These are phyloP conservation scores for Melipona beecheii DNA, from an alignment of 2,888 invertebrate genomes.

Conservation along the genomic window DNA sequence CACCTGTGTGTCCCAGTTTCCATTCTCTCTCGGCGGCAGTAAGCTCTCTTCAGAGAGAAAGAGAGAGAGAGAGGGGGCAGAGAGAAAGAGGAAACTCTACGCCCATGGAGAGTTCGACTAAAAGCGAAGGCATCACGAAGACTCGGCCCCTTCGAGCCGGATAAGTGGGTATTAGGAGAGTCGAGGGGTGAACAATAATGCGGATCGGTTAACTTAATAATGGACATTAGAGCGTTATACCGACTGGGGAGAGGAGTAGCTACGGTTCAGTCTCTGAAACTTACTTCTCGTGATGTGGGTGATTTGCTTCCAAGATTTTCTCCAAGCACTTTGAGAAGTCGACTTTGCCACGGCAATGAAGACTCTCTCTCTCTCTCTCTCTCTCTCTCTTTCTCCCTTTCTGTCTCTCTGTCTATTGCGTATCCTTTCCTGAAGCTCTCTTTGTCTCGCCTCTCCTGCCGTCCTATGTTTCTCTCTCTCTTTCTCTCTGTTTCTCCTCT, in stretches of 20 bases:
- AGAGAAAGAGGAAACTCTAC: not conserved
- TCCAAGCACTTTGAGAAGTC: constrained; percentile 68
- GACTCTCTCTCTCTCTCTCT: constrained; percentile 29
- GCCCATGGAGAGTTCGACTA: constrained; percentile 60
- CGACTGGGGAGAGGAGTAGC: constrained; percentile 46
- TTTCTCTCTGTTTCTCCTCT: not conserved
- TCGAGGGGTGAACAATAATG: constrained; percentile 72
- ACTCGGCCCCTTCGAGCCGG: constrained; percentile 64
- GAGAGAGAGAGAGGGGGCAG: constrained; percentile 3
- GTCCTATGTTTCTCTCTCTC: not conserved
- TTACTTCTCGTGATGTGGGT: constrained; percentile 69
- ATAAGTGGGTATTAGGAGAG: constrained; percentile 74
- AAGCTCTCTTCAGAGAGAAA: constrained; percentile 46
- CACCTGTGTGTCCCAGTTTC: constrained; percentile 73
- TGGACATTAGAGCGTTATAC: constrained; percentile 73
- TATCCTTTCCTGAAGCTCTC: not conserved
- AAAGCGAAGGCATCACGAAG: constrained; percentile 67
- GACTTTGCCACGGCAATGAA: constrained; percentile 56
- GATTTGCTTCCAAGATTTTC: constrained; percentile 73
- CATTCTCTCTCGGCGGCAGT: constrained; percentile 69
- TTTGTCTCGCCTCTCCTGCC: too few relatives aligned
- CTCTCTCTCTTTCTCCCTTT: too few relatives aligned
- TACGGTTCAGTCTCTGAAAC: constrained; percentile 63
- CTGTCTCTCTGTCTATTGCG: not conserved
- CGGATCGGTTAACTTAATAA: constrained; percentile 76